These are phyloP conservation scores for Drosophila miranda DNA, from an alignment of 1,140 invertebrate genomes.

Conservation along the genomic window DNA sequence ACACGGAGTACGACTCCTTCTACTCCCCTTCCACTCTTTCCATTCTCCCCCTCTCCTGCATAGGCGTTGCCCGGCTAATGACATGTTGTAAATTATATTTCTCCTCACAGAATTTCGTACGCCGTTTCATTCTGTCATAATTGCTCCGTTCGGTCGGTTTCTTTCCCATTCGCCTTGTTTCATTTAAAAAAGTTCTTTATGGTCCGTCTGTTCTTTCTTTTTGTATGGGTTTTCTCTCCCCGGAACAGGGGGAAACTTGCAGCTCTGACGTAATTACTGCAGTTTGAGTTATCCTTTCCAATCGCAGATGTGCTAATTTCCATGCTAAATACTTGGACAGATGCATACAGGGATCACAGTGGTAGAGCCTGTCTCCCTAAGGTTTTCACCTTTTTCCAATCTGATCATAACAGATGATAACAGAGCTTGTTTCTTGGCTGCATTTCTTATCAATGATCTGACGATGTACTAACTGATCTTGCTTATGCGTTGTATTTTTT, in stretches of 20 bases:
- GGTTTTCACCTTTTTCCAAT: no score
- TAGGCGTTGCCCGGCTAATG: conserved; percentile 75
- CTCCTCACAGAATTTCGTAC: conserved; percentile 23
- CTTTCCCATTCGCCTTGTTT: conserved; percentile 23
- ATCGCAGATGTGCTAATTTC: conserved; percentile 38
- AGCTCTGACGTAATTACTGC: conserved; percentile 23
- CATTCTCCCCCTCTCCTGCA: conserved; percentile 5
- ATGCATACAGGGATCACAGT: no score
- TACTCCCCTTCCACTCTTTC: no score
- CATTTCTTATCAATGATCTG: no score
- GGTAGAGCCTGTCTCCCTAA: no score
- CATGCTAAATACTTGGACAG: neutral
- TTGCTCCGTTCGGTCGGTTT: conserved; percentile 62
- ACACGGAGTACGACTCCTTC: conserved; percentile 7
- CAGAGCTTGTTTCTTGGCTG: no score
- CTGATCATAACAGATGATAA: no score
- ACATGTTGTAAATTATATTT: conserved; percentile 79
- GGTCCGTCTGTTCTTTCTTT: conserved; percentile 18
- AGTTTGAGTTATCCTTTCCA: conserved; percentile 11
- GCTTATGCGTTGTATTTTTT: no score
- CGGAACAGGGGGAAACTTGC: conserved; percentile 1
- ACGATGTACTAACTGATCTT: no score
- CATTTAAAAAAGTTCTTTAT: conserved; percentile 19
- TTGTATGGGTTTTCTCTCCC: conserved; percentile 21
- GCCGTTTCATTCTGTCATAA: conserved; percentile 36